Percentiles rank a stretch among this genome's conserved stretches.
Evolutionary conservation across 2,797 vertebrate genomes (phyloP).

Genomic region (Poeciliopsis infans): DNA sequence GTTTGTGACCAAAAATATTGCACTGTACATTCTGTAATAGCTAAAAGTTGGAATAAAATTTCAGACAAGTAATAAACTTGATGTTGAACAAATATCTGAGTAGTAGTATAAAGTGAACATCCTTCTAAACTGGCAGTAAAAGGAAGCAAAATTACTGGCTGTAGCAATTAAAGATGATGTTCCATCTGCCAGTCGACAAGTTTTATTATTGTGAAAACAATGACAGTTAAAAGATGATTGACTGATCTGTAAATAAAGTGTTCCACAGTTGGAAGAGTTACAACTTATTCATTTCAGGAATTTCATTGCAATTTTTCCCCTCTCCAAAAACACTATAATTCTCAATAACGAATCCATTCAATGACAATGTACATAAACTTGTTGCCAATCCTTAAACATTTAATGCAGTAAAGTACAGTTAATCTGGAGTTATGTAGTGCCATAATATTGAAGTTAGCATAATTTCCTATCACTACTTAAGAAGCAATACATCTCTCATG

Average conservation of each 20-base stretch:
- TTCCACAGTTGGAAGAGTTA: not conserved
- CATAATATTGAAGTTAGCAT: slow-evolving; percentile 12
- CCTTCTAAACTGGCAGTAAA: slow-evolving; percentile 3
- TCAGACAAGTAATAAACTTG: slow-evolving; percentile 16
- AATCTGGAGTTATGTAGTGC: slow-evolving; percentile 44
- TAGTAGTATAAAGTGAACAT: not conserved
- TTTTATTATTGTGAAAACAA: not conserved
- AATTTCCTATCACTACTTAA: slow-evolving; percentile 16
- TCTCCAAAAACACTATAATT: slow-evolving; percentile 46
- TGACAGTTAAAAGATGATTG: not conserved
- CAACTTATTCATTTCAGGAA: not conserved
- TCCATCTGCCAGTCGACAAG: slow-evolving; percentile 2
- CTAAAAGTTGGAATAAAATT: slow-evolving; percentile 20
- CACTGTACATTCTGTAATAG: slow-evolving; percentile 27
- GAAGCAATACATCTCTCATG: slow-evolving; percentile 12
- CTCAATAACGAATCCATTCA: slow-evolving; percentile 70
- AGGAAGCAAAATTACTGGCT: slow-evolving; percentile 11
- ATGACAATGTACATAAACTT: slow-evolving; percentile 68
- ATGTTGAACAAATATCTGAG: slow-evolving; percentile 8
- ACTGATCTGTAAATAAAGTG: not conserved
- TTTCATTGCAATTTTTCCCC: slow-evolving; percentile 30
- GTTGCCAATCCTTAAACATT: slow-evolving; percentile 64
- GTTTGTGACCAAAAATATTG: slow-evolving; percentile 41
- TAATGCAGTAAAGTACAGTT: slow-evolving; percentile 53
- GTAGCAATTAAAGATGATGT: slow-evolving; percentile 19